Base-by-base conservation (phyloP, 92 coral and sea anemone genomes). In the Phenganax stokvisi region DNA sequence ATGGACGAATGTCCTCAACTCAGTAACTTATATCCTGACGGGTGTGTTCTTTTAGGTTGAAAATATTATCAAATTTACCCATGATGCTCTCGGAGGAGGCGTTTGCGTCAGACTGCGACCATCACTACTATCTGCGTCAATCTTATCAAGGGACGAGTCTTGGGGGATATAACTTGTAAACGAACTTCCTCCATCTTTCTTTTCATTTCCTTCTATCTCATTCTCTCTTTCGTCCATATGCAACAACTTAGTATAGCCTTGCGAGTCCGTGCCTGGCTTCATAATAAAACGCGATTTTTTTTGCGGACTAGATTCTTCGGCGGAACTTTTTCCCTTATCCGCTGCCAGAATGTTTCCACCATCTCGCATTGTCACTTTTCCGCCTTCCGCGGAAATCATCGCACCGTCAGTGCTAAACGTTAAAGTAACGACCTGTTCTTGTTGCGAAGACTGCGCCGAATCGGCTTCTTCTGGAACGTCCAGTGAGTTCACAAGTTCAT, bases 61-160 rank as follows among this genome's bases (percentile, higher is more conserved):
- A 37, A 37, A 37, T 37, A 37, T 37, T 37, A 5, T 37, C 47
- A 37, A 5, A 59, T 71, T 28, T 77, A 79, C 83, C 83, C 83
- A 79, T 0, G 83, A 79, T 44, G 73, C 20, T 44, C 83, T 79
- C 47, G 25, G 25, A 57, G 83, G 83, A 8, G 74, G 61, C 51
- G 83, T 79, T 25, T 63, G 74, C 9, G 17, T 62, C 54, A 59
- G 12, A 65, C 74, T 79, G 74, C 83, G 63, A n/a, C 28, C n/a
- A 10, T 74, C 74, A 79, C 83, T 73, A 52, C 57, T 79, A 30
- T 79, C 83, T 63, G 74, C 47, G 4, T 79, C 83, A 37, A 28
- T 10, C 15, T 28, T 54, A 65, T 8, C 51, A 6, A 15, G 61
- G 6, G 83, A 65, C 51, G 56, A 79, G 27, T 65, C 74, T 51